Percentiles rank a stretch among this genome's conserved stretches.
These are phyloP conservation scores for Dinocampus coccinellae DNA, from an alignment of 2,888 invertebrate genomes.

Conservation along the genomic window DNA sequence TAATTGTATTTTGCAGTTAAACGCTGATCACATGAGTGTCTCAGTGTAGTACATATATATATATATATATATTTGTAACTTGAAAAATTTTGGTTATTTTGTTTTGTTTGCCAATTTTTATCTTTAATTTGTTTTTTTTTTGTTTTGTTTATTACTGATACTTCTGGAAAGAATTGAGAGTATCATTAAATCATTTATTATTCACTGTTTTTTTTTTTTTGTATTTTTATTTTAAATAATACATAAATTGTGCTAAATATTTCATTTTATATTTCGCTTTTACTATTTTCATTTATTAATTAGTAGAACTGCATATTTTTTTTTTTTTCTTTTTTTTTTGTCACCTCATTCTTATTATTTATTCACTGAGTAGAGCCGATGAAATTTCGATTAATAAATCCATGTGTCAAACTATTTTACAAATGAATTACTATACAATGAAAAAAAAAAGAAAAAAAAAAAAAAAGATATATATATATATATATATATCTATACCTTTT, in stretches of 20 bases:
- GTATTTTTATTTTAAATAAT: constrained; percentile 21
- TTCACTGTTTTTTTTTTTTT: constrained; percentile 16
- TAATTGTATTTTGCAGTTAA: background rate
- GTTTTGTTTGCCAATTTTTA: background rate
- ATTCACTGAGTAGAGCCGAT: constrained; percentile 66
- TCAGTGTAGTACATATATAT: background rate
- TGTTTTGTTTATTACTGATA: constrained; percentile 36
- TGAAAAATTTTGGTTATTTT: background rate
- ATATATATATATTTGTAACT: background rate
- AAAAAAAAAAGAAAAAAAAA: too few species aligned
- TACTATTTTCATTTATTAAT: constrained; percentile 51
- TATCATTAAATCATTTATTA: background rate
- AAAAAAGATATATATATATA: too few species aligned
- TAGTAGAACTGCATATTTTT: constrained; percentile 18
- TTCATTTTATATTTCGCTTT: constrained; percentile 42
- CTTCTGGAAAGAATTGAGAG: background rate
- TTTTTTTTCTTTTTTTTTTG: too few species aligned
- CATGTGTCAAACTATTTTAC: constrained; percentile 64
- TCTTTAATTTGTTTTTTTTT: background rate
- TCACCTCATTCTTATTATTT: constrained; percentile 41
- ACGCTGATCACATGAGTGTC: background rate
- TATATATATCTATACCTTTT: too few species aligned
- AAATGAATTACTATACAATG: constrained; percentile 69
- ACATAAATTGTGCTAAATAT: constrained; percentile 65
- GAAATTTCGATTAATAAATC: constrained; percentile 62